Evolutionary conservation across 2,113 vertebrate species (phyloP), one percentile per base, ranked within the genome.

Genomic region (Pholis gunnellus): DNA sequence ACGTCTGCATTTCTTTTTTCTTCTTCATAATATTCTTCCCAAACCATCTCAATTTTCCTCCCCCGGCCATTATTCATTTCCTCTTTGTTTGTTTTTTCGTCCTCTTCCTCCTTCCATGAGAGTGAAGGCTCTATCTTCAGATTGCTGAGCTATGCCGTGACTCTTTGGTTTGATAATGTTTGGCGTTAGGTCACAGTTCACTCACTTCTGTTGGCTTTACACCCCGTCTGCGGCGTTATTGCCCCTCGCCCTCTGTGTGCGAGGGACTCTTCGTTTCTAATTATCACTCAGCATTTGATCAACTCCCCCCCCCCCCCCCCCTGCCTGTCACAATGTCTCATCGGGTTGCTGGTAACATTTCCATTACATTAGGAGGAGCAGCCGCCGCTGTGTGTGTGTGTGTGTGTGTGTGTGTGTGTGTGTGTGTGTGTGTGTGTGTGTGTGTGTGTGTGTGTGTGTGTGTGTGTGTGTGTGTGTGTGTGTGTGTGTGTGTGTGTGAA

Each of bases 211-310:
- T 46, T 69, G 13, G 9, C 73, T 68, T 83, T 65, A 46, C 76
- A 69, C 78, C 61, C 68, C 31, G 54, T 52, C 59, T 72, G 56
- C 66, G 34, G 52, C 72, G 70, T 67, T 72, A 60, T 74, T 78
- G 75, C 59, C 46, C 46, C 76, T 84, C 40, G 10, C 9, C n/a
- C 68, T 80, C 66, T 17, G 29, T 17, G 29, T 52, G 60, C 6
- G 2, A 67, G 70, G 46, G 46, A 67, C 73, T 75, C 60, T 83
- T 91, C 75, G 71, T 76, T 89, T 92, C 89, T 90, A 93, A 93
- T 90, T 88, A 90, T 90, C 81, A 57, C 72, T 75, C 79, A 65
- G 72, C 60, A 75, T 92, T 93, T 89, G 79, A 93, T 89, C 85
- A 82, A 79, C 65, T 83, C 79, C 77, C 84, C 79, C 66, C 69